Evolutionary conservation across 2,113 vertebrate genomes (phyloP), one percentile per base, ranked within the genome.

Genomic region (Brachionichthys hirsutus): DNA sequence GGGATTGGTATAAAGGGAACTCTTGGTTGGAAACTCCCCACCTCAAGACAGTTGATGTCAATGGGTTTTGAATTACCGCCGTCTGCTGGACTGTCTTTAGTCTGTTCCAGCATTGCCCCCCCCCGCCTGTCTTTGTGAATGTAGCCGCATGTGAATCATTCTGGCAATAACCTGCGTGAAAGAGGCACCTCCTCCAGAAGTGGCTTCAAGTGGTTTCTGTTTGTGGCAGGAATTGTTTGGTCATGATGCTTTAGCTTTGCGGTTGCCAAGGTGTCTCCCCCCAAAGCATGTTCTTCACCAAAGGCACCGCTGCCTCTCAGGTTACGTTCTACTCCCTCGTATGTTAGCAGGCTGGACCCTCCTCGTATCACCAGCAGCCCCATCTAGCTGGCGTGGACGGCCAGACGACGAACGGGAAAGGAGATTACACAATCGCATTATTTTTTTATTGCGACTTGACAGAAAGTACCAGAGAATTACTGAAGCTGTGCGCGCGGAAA

Each of bases 401-500:
- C 62, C 59, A 11, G 46, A 51, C 45, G 59, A 72, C 54, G 68
- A 78, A 45, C 20, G 35, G 77, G 66, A 78, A 77, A 78, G 36
- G 78, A 89, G 83, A 80, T 86, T 0, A 83, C 75, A 56, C 85
- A 71, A 87, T 81, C 66, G 68, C 18, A 46, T 66, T 77, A 71
- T 61, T 48, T 77, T 73, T 61, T 48, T 45, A 54, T 63, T 11
- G 42, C 50, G 62, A 55, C 65, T 65, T 72, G 76, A 65, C 69
- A 71, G 49, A 19, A 56, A 38, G 38, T 41, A 12, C 20, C 45
- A 35, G 20, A 35, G 38, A 62, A 50, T 54, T 30, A 65, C 36
- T 13, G 0, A 16, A 43, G 14, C 35, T 54, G 40, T 35, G 42
- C 30, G 40, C 20, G 16, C 46, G 42, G 47, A 60, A 60, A 67